phyloP scores from a whole-genome alignment of 2,113 vertebrate species.

The Semicossyphus pulcher region DNA sequence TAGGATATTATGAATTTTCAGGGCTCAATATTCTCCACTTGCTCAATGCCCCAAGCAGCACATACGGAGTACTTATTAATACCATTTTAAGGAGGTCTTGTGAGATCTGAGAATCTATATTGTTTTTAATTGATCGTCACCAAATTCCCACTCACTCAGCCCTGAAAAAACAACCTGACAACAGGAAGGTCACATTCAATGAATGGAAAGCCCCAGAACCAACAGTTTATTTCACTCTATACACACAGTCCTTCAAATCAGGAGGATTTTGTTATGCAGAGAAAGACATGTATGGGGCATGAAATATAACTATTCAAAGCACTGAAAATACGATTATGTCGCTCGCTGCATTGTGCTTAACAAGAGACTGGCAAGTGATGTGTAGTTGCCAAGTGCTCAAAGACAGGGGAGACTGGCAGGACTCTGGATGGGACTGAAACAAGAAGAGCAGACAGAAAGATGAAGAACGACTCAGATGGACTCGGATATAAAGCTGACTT shows the following conservation, averaged over 20 bases:
- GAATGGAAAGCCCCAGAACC: constrained; percentile 13
- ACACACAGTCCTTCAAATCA: constrained; percentile 21
- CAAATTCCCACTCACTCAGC: constrained; percentile 11
- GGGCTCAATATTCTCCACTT: constrained; percentile 4
- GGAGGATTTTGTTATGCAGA: constrained; percentile 24
- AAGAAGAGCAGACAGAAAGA: constrained; percentile 25
- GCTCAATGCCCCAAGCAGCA: constrained; percentile 9
- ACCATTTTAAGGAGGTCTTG: constrained; percentile 3
- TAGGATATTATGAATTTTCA: constrained; percentile 41
- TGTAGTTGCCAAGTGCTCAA: constrained; percentile 56
- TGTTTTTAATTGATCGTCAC: constrained; percentile 7
- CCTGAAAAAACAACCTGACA: too few relatives aligned
- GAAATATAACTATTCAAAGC: constrained; percentile 10
- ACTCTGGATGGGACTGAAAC: constrained; percentile 50
- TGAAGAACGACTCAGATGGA: constrained; percentile 44
- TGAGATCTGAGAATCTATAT: constrained; percentile 12
- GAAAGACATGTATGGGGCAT: background rate
- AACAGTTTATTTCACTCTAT: constrained; percentile 19
- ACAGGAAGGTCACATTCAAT: constrained; percentile 9
- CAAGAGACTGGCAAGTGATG: constrained; percentile 52
- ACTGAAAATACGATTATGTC: constrained; percentile 32
- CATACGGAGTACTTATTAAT: constrained; percentile 8
- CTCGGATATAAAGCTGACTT: constrained; percentile 51
- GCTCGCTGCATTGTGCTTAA: constrained; percentile 14
- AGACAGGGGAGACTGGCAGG: constrained; percentile 57